Base-by-base conservation (phyloP, 2,797 vertebrate genomes). In the Adelosebastes latens region DNA sequence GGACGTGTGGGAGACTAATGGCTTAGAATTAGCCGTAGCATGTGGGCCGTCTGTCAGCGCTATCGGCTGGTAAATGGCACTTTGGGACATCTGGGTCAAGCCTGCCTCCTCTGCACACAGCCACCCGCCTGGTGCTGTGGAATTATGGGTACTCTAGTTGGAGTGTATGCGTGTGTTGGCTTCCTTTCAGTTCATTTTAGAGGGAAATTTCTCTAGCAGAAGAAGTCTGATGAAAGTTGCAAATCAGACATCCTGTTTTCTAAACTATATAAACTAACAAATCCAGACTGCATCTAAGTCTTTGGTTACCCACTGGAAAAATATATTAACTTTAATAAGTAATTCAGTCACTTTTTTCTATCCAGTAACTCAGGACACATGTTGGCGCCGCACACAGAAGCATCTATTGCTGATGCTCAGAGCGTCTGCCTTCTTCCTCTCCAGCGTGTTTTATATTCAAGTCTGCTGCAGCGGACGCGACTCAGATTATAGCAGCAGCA, bases 1-100 rank as follows among this genome's bases (percentile, higher is more conserved):
- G 85, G 85, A 80, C 46, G 86, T 77, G 86, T 86, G 88, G 83
- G 84, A 78, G 75, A 75, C 76, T 87, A 80, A 89, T 83, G 72
- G 66, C 69, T 79, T 63, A 75, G 82, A 82, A 86, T 89, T 87
- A 90, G 77, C 74, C 10, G 63, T 67, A 74, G 86, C 73, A 74
- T 70, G 90, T 74, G 84, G 83, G 80, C 85, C 7, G 85, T 69
- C 80, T 90, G 86, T 89, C 82, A 64, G 81, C 9, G 31, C 13
- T 29, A 63, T 32, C 66, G 46, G 76, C 74, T 77, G 80, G 27
- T 88, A 84, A 87, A 83, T 81, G 79, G 72, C 81, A 77, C 80
- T 73, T 64, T 59, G 76, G 61, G 63, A 89, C 82, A 81, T 74
- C 61, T 77, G 72, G 81, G 84, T 82, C 82, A 73, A 31, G 27